Evolutionary conservation across 2,888 invertebrate genomes (phyloP).

Genomic region (Xylota segnis): DNA sequence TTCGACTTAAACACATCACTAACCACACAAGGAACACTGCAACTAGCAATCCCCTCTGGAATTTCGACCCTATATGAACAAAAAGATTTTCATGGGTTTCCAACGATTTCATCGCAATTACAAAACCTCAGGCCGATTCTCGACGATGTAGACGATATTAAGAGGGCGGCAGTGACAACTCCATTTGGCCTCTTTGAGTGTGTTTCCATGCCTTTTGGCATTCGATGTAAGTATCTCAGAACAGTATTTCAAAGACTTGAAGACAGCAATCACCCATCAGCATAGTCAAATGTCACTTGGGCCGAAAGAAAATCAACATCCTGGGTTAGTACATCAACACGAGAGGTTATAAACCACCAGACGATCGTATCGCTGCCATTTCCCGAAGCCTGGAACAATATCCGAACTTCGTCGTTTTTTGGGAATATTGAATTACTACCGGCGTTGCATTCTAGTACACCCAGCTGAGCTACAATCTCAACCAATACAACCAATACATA

Average conservation of each 20-base stretch:
- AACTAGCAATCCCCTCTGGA: too few species aligned
- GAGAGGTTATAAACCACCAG: slow-evolving; percentile 2
- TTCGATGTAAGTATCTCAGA: neutral
- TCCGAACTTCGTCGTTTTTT: slow-evolving; percentile 3
- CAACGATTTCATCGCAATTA: too few species aligned
- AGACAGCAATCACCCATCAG: neutral
- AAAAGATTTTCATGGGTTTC: too few species aligned
- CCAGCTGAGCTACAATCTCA: neutral
- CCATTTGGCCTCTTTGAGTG: neutral
- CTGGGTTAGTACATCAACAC: neutral
- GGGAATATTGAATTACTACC: slow-evolving; percentile 8
- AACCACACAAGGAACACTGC: too few species aligned
- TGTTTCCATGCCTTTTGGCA: neutral
- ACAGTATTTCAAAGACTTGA: slow-evolving; percentile 1
- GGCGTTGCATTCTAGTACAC: neutral
- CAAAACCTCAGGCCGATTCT: too few species aligned
- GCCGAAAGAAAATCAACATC: neutral
- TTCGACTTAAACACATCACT: too few species aligned
- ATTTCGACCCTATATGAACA: too few species aligned
- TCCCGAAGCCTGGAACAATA: neutral
- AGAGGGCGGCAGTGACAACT: too few species aligned
- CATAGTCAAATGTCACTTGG: neutral
- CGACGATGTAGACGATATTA: neutral
- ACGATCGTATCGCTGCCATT: neutral
- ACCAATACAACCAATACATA: neutral